A percentile compares a stretch with the other conserved stretches of the same genome.
Evolutionary conservation across 2,888 invertebrate species (phyloP).

Genomic region (Dexiosoma caninum): DNA sequence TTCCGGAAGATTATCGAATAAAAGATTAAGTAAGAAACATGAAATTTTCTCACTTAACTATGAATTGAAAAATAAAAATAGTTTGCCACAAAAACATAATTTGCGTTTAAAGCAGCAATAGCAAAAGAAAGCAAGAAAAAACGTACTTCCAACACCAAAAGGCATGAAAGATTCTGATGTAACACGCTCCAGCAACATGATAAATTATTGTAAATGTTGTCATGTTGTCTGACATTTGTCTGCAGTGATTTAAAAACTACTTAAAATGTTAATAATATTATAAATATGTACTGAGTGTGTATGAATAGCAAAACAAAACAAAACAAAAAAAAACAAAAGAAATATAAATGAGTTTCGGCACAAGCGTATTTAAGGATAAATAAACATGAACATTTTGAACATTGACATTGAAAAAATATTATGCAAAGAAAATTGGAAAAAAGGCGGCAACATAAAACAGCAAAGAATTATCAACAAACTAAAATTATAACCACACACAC

Average conservation of each 20-base stretch:
- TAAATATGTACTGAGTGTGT: conserved; percentile 40
- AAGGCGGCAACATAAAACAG: conserved; percentile 8
- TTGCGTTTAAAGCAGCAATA: not conserved
- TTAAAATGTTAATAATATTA: conserved; percentile 72
- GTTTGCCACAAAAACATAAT: not conserved
- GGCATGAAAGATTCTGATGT: not conserved
- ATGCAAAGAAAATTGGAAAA: too few relatives aligned
- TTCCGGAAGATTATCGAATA: too few relatives aligned
- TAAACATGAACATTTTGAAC: conserved; percentile 60
- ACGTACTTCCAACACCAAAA: not conserved
- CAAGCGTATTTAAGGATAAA: conserved; percentile 49
- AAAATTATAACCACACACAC: conserved; percentile 4
- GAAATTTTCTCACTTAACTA: too few relatives aligned
- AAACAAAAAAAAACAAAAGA: too few relatives aligned
- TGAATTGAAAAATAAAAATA: not conserved
- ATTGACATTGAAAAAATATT: conserved; percentile 66
- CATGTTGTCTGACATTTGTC: conserved; percentile 75
- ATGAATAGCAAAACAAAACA: too few relatives aligned
- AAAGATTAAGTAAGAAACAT: too few relatives aligned
- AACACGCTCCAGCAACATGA: conserved; percentile 60
- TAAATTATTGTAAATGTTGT: conserved; percentile 73
- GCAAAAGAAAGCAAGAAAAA: not conserved
- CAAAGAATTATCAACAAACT: conserved; percentile 9
- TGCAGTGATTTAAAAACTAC: conserved; percentile 77
- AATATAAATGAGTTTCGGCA: conserved; percentile 1